Evolutionary conservation across 2,113 vertebrate genomes (phyloP).

Genomic region (Anarhynchus alexandrinus): DNA sequence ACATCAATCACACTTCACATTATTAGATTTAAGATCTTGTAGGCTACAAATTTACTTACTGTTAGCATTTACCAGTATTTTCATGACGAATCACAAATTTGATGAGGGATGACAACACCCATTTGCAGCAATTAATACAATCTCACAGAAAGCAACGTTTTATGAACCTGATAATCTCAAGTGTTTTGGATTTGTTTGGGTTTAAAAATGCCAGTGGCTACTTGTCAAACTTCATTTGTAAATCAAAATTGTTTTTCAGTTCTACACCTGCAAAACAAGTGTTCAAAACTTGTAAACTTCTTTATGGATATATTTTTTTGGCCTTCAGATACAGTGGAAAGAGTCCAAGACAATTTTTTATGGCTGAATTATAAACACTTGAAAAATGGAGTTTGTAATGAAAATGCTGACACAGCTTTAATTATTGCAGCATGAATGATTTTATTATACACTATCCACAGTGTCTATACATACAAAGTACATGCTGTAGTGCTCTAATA

Average conservation of each 20-base stretch:
- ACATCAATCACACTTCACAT: not conserved
- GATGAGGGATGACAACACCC: not conserved
- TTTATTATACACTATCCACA: slow-evolving; percentile 58
- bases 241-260: slow-evolving; percentile 21
- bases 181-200: not conserved
- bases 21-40: not conserved
- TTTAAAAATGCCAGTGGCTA: slow-evolving; percentile 29
- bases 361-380: slow-evolving; percentile 47
- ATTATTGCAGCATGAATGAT: slow-evolving; percentile 60
- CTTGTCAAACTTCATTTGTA: slow-evolving; percentile 45
- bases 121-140: slow-evolving; percentile 22
- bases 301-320: slow-evolving; percentile 17
- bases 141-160: not conserved
- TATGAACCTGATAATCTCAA: slow-evolving; percentile 28
- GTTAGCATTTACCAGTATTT: not conserved
- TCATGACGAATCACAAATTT: not conserved
- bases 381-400: slow-evolving; percentile 46
- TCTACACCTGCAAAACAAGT: slow-evolving; percentile 64
- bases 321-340: slow-evolving; percentile 25
- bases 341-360: slow-evolving; percentile 54
- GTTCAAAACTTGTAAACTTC: slow-evolving; percentile 55
- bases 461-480: slow-evolving; percentile 37
- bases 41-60: not conserved
- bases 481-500: slow-evolving; percentile 31
- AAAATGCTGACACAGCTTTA: slow-evolving; percentile 63